Evolutionary conservation across 2,113 vertebrate genomes (phyloP).

Genomic region (Sturnira hondurensis): DNA sequence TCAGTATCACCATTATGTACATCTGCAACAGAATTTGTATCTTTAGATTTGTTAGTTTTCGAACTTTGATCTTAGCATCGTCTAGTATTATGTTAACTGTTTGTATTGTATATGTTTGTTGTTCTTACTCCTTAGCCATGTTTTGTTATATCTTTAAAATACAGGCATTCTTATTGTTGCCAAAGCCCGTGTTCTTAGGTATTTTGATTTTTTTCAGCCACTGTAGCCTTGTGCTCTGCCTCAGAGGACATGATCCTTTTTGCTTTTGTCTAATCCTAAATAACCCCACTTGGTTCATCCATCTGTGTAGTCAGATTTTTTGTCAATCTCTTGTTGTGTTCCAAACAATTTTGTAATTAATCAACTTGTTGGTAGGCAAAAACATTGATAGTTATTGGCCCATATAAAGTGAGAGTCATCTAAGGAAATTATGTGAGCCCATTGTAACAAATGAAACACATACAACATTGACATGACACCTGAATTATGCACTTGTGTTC

Average conservation of each 20-base stretch:
- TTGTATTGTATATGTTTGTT: not conserved
- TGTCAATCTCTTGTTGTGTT: not conserved
- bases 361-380: not conserved
- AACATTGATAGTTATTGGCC: not conserved
- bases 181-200: not conserved
- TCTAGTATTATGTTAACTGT: not conserved
- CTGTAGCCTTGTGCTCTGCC: not conserved
- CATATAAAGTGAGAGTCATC: not conserved
- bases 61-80: not conserved
- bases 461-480: not conserved
- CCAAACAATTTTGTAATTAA: conserved; percentile 19
- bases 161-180: not conserved
- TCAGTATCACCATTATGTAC: not conserved
- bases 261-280: conserved; percentile 10
- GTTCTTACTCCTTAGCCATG: not conserved
- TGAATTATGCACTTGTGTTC: not conserved
- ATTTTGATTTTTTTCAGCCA: not conserved
- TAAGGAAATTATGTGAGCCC: not conserved
- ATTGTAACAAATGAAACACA: not conserved
- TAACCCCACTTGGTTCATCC: conserved; percentile 26
- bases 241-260: conserved; percentile 40
- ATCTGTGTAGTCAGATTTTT: conserved; percentile 16
- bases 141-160: not conserved
- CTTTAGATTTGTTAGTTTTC: not conserved
- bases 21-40: not conserved